These are phyloP conservation scores for Talpa occidentalis DNA, from an alignment of 2,113 vertebrate genomes.

Conservation along the genomic window DNA sequence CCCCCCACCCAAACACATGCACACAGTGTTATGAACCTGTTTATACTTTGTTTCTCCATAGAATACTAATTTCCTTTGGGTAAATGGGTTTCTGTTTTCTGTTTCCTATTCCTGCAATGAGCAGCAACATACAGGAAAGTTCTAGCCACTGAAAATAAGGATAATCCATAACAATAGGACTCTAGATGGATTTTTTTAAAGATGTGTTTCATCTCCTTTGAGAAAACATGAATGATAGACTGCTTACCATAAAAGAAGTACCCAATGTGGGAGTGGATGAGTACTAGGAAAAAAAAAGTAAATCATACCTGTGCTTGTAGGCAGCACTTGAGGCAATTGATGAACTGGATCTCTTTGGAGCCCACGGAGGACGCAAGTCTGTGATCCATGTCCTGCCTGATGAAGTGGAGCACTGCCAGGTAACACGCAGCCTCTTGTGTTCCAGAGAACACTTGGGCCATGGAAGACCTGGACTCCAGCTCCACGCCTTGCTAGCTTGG, in stretches of 20 bases:
- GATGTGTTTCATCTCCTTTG: background rate
- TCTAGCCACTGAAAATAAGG: conserved; percentile 26
- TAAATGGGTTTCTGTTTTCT: conserved; percentile 36
- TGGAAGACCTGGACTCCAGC: background rate
- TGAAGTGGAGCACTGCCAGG: conserved; percentile 99
- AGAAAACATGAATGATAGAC: background rate
- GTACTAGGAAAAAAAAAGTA: conserved; percentile 40
- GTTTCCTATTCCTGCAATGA: background rate
- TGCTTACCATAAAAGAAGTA: background rate
- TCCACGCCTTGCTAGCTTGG: background rate
- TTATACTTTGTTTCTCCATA: conserved; percentile 9
- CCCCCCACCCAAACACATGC: background rate
- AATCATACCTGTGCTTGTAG: conserved; percentile 82
- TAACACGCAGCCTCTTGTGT: conserved; percentile 78
- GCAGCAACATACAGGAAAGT: background rate
- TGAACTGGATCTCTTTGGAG: conserved; percentile 98
- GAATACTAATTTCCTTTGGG: background rate
- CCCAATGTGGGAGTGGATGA: background rate
- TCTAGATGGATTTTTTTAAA: conserved; percentile 49
- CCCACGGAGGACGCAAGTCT: conserved; percentile 95
- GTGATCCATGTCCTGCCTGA: conserved; percentile 98
- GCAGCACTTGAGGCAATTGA: conserved; percentile 98
- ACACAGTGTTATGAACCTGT: background rate
- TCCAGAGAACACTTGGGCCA: background rate
- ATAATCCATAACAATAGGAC: background rate